Percentiles rank a stretch among this genome's conserved stretches.
phyloP scores from a whole-genome alignment of 92 coral and sea anemone genomes.

The Porites lobata region DNA sequence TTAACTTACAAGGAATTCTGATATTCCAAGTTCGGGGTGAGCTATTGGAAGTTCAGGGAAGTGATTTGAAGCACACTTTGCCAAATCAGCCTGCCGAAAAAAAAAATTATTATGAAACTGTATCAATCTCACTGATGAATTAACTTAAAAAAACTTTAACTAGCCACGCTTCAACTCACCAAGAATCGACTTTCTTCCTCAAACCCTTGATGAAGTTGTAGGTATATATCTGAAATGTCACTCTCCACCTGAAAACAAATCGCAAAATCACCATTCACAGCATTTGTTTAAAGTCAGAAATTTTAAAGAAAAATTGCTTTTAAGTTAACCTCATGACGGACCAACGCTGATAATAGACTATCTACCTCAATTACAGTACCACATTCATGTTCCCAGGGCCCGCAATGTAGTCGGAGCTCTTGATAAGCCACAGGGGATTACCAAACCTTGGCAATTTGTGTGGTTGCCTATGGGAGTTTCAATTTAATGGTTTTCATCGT shows the following conservation, averaged over 20 bases:
- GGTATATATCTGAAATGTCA: conserved; percentile 73
- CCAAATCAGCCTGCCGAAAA: conserved; percentile 66
- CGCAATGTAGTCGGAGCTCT: no score
- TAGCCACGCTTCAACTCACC: conserved; percentile 54
- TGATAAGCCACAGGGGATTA: no score
- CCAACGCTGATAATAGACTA: no score
- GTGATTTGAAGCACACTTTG: conserved; percentile 65
- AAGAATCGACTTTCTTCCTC: conserved; percentile 72
- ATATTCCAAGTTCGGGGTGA: conserved; percentile 86
- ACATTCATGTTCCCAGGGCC: no score
- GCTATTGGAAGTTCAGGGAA: conserved; percentile 90
- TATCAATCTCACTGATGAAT: neutral
- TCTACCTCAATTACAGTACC: no score
- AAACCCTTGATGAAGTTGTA: conserved; percentile 78
- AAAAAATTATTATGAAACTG: neutral
- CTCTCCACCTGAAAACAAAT: conserved; percentile 67
- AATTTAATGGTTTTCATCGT: no score
- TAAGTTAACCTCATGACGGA: no score
- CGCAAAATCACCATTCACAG: neutral
- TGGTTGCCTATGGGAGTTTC: no score
- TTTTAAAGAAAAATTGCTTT: no score
- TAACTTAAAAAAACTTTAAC: neutral
- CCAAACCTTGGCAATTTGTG: no score
- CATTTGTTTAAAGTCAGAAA: no score
- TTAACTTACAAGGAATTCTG: conserved; percentile 68